A percentile compares a stretch with the other conserved stretches of the same genome.
Evolutionary conservation across 2,113 vertebrate species (phyloP).

Genomic region (Ellobius talpinus): DNA sequence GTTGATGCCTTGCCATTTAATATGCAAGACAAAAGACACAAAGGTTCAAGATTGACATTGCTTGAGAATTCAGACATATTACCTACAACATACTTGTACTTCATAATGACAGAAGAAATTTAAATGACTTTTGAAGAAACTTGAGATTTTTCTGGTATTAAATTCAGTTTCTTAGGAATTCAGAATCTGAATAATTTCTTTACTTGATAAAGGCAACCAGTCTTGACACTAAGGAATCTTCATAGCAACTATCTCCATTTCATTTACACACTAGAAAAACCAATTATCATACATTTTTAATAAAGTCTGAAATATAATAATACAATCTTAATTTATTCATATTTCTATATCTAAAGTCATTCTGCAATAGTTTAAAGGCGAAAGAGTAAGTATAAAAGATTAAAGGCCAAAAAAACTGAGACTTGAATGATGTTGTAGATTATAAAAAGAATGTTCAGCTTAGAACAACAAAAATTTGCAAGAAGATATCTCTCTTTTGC

Average conservation of each 20-base stretch:
- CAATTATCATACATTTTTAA: background rate
- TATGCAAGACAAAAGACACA: constrained; percentile 6
- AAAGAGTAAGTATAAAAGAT: constrained; percentile 32
- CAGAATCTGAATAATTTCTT: constrained; percentile 65
- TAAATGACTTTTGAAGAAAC: constrained; percentile 63
- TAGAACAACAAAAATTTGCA: background rate
- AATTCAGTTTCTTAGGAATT: constrained; percentile 53
- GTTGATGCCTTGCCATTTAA: constrained; percentile 44
- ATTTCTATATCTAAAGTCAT: constrained; percentile 9
- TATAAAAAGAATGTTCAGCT: constrained; percentile 9
- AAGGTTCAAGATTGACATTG: constrained; percentile 12
- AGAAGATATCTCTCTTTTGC: background rate
- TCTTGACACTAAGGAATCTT: constrained; percentile 23
- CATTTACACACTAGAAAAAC: constrained; percentile 19
- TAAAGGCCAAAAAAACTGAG: constrained; percentile 33
- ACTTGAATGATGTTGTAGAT: background rate
- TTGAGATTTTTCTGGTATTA: constrained; percentile 62
- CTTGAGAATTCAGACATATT: constrained; percentile 59
- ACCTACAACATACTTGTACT: constrained; percentile 30
- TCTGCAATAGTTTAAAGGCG: background rate
- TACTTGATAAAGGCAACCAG: constrained; percentile 46
- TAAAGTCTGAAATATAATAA: constrained; percentile 21
- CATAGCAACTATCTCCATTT: constrained; percentile 42
- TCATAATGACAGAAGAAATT: constrained; percentile 57
- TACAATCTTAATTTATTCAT: background rate